Base-by-base conservation (phyloP, 2,888 invertebrate species). In the Bellardia pandia region DNA sequence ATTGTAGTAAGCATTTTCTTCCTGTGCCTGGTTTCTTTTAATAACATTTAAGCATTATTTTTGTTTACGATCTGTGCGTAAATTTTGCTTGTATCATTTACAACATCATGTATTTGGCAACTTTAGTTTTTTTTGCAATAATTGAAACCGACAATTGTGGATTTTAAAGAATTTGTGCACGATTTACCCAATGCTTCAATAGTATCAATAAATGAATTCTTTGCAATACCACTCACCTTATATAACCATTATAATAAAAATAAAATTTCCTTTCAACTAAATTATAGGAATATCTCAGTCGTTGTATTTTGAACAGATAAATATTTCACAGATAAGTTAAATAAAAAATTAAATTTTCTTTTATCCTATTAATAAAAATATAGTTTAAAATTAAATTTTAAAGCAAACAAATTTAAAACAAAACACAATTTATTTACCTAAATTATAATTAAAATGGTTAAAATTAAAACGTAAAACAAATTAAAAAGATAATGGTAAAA, bases 271-370 rank as follows among this genome's bases (percentile, higher is more conserved):
- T 51, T n/a, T 56, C 23, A 23, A 23, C 23, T 69, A 53, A 75
- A 42, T 72, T 75, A 66, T 71, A 78, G 79, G 75, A 74, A 75
- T 81, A 78, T 89, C 81, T 89, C 88, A 89, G 84, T 89, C 88
- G 78, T 85, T 88, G 53, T 85, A 75, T 88, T 83, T 64, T 85
- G 56, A 72, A 79, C 79, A 88, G 80, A 62, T 69, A 58, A 16
- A 74, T 23, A 23, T 78, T 80, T 78, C 58, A 82, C 71, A 85
- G 79, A 56, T 77, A 71, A 76, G 71, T n/a, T 60, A 72, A 71
- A 37, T 62, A 71, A 71, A 68, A 84, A 79, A 42, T 60, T 40
- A 82, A 14, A 79, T 79, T 77, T 75, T 60, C 51, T 56, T 71
- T 11, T 13, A 45, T 13, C 9, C 2, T 53, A 23, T 11, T 37